phyloP scores from a whole-genome alignment of 2,888 invertebrate genomes.

The Rhorus exstirpatorius region DNA sequence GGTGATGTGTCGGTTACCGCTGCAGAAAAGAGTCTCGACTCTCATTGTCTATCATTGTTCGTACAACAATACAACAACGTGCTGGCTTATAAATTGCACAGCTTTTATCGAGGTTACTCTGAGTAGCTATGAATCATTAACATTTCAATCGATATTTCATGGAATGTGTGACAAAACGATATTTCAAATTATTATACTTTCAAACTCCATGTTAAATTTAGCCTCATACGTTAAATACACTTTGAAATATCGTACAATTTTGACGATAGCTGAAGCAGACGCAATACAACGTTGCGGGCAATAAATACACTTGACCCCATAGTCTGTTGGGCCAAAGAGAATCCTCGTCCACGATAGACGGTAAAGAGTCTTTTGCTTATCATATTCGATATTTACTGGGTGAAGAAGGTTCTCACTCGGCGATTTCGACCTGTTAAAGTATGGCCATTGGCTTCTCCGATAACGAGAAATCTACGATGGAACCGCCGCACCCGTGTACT shows the following conservation, averaged over 20 bases:
- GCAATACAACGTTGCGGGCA: constrained; percentile 46
- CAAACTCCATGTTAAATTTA: not conserved
- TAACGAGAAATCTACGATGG: constrained; percentile 68
- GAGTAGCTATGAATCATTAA: constrained; percentile 31
- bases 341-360: constrained; percentile 40
- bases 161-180: too few relatives aligned
- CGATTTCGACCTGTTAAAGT: constrained; percentile 62
- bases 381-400: constrained; percentile 67
- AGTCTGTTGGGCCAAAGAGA: constrained; percentile 12
- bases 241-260: constrained; percentile 6
- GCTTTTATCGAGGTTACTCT: constrained; percentile 2
- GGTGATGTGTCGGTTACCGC: not conserved
- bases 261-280: constrained; percentile 21
- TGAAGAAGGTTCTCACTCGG: constrained; percentile 52
- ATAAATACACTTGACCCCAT: constrained; percentile 53
- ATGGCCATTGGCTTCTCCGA: constrained; percentile 64
- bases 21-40: not conserved
- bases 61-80: constrained; percentile 8
- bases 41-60: not conserved
- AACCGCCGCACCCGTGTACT: constrained; percentile 17
- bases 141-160: too few relatives aligned
- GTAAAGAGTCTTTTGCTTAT: constrained; percentile 64
- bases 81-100: constrained; percentile 7
- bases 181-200: too few relatives aligned
- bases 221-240: not conserved